A percentile compares a stretch with the other conserved stretches of the same genome.
Conservation (phyloP, 2,797 vertebrate genomes). For the Notolabrus celidotus region DNA sequence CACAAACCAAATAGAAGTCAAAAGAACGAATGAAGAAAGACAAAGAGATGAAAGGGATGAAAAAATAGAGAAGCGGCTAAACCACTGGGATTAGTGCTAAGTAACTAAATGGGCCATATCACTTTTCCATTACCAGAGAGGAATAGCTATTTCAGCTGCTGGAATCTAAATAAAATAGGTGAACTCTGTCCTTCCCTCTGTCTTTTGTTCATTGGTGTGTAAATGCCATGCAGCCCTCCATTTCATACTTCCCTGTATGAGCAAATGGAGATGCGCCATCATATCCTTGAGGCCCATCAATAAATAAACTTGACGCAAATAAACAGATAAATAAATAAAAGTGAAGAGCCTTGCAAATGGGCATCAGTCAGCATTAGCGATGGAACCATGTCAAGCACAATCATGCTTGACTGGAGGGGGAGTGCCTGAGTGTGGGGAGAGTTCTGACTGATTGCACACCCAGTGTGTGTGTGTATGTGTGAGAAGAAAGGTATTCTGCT, state of each 20-base stretch:
- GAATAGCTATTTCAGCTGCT: slow-evolving; percentile 74
- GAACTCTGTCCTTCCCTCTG: slow-evolving; percentile 51
- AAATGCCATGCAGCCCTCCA: slow-evolving; percentile 58
- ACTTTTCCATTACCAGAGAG: slow-evolving; percentile 81
- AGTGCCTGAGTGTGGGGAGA: slow-evolving; percentile 63
- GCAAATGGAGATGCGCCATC: slow-evolving; percentile 79
- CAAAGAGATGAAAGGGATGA: slow-evolving; percentile 55
- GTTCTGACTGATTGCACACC: slow-evolving; percentile 73
- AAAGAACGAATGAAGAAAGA: slow-evolving; percentile 64
- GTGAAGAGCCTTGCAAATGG: slow-evolving; percentile 77
- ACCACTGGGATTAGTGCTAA: slow-evolving; percentile 81
- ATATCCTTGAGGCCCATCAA: slow-evolving; percentile 81
- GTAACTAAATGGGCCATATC: slow-evolving; percentile 84
- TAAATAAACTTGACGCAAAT: slow-evolving; percentile 86
- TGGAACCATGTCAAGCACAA: slow-evolving; percentile 80
- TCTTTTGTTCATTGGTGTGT: slow-evolving; percentile 63
- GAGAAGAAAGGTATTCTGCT: slow-evolving; percentile 15
- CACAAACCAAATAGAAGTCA: slow-evolving; percentile 70
- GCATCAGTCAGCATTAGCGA: slow-evolving; percentile 85
- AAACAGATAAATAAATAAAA: slow-evolving; percentile 89
- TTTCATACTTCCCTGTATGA: slow-evolving; percentile 43
- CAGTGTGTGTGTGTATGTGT: slow-evolving; percentile 14
- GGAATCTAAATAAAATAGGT: slow-evolving; percentile 80
- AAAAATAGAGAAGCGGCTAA: slow-evolving; percentile 64
- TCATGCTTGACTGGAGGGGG: slow-evolving; percentile 77